Evolutionary conservation across 2,113 vertebrate genomes (phyloP), one percentile per base, ranked within the genome.

Genomic region (Hirundichthys speculiger): DNA sequence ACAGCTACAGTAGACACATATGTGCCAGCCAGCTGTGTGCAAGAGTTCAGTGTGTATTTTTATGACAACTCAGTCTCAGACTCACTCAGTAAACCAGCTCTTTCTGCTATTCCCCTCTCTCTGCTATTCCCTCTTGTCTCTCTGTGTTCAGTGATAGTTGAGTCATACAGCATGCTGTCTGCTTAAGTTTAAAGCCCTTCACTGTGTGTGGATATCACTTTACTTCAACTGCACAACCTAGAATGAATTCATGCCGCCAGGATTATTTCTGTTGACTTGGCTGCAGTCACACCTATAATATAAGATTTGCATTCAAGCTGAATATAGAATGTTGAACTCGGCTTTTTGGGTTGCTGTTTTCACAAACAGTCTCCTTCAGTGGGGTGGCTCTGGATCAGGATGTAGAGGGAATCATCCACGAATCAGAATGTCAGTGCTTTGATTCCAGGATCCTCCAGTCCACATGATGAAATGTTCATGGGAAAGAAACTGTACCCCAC

Each of bases 31-130:
- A 9, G 10, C 30, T 34, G 18, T 20, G 18, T n/a, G 18, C 19
- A 27, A 27, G 2, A 14, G 15, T 39, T 54, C 18, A 39, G 5
- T 46, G 14, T 56, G 41, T 52, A 24, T 51, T 27, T 40, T 19
- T 62, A 19, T 41, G 25, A 58, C n/a, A 39, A 16, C 14, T 62
- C 41, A 51, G 18, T 13, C 34, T 69, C 47, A 64, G 43, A 21
- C 25, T 12, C 18, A 64, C 19, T 50, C 12, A 18, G 38, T n/a
- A 45, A 48, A 27, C 14, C 39, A 25, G 55, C 55, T 48, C 5
- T 57, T 34, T 5, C 8, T 51, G 4, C 10, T n/a, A 1, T 43
- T 55, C 21, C 25, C 19, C 5, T 55, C 5, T 12, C 13, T 58
- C 46, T 45, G 5, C 19, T 55, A 25, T 43, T 41, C 24, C 11